These are phyloP conservation scores for Cyanoramphus novaezelandiae DNA, from an alignment of 2,113 vertebrate genomes.

Conservation along the genomic window DNA sequence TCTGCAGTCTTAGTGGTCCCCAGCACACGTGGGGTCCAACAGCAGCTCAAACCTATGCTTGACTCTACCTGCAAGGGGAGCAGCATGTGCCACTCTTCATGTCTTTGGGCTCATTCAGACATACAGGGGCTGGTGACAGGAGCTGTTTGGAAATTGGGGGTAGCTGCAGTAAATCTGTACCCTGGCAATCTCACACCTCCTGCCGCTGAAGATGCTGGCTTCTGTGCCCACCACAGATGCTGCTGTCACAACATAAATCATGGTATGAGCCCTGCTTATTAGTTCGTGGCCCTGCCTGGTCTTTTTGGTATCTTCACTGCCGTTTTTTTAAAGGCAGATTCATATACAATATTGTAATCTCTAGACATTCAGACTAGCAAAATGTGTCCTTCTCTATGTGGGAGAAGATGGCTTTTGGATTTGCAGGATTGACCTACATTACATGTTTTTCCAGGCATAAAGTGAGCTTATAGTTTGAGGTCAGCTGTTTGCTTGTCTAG, in stretches of 20 bases:
- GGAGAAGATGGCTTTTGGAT: background rate
- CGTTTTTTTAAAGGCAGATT: background rate
- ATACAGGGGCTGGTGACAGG: background rate
- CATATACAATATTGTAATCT: background rate
- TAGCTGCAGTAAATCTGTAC: background rate
- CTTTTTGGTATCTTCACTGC: background rate
- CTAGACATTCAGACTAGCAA: background rate
- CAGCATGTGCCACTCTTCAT: background rate
- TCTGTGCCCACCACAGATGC: background rate
- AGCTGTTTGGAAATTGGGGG: background rate
- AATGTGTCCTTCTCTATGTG: background rate
- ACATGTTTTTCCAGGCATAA: background rate
- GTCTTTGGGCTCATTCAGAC: background rate
- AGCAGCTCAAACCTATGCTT: background rate
- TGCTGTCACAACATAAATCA: rapidly evolving
- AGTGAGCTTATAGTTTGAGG: background rate
- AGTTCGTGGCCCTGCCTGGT: background rate
- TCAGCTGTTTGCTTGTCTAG: background rate
- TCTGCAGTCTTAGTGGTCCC: background rate
- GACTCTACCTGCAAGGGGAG: background rate
- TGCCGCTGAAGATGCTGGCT: background rate
- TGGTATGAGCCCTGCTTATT: background rate
- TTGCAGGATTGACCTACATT: constrained; percentile 22
- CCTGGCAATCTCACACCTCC: background rate
- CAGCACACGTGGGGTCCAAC: rapidly evolving